A percentile compares a stretch with the other conserved stretches of the same genome.
Conservation (phyloP, 2,888 invertebrate genomes). For the Gnatocerus cornutus region DNA sequence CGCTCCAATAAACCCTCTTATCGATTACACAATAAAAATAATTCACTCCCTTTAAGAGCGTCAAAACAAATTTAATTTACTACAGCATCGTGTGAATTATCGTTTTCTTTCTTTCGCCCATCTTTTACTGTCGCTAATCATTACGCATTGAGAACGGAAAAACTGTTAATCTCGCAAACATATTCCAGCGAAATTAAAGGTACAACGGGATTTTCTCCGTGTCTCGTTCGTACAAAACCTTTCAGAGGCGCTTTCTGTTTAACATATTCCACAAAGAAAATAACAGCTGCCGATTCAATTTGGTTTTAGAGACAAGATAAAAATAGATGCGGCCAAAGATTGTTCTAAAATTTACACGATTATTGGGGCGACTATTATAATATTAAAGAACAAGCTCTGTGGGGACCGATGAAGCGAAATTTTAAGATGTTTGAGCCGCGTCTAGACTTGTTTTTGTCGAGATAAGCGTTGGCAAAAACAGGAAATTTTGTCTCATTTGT, state of each 20-base stretch:
- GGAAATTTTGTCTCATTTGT: too few species aligned
- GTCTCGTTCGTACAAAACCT: background rate
- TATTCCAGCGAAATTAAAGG: slow-evolving; percentile 4
- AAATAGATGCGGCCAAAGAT: slow-evolving; percentile 25
- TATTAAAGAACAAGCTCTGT: too few species aligned
- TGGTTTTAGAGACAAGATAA: slow-evolving; percentile 27
- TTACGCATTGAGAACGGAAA: background rate
- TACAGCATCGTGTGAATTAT: slow-evolving; percentile 32
- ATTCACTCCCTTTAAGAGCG: slow-evolving; percentile 38
- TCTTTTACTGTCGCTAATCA: slow-evolving; percentile 1
- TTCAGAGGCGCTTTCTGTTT: slow-evolving; percentile 5
- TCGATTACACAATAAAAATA: slow-evolving; percentile 43
- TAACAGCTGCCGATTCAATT: slow-evolving; percentile 39
- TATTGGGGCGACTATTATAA: too few species aligned
- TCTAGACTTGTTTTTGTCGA: too few species aligned
- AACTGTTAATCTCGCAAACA: too few species aligned
- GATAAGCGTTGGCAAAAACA: too few species aligned
- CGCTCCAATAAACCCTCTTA: slow-evolving; percentile 34
- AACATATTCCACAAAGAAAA: slow-evolving; percentile 29
- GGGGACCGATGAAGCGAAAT: too few species aligned
- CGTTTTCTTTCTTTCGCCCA: slow-evolving; percentile 12
- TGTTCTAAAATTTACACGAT: too few species aligned
- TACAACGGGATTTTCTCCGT: background rate
- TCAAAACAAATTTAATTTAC: slow-evolving; percentile 42
- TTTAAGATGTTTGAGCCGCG: too few species aligned